Evolutionary conservation across 2,888 invertebrate species (phyloP).

Genomic region (Zootermopsis nevadensis): DNA sequence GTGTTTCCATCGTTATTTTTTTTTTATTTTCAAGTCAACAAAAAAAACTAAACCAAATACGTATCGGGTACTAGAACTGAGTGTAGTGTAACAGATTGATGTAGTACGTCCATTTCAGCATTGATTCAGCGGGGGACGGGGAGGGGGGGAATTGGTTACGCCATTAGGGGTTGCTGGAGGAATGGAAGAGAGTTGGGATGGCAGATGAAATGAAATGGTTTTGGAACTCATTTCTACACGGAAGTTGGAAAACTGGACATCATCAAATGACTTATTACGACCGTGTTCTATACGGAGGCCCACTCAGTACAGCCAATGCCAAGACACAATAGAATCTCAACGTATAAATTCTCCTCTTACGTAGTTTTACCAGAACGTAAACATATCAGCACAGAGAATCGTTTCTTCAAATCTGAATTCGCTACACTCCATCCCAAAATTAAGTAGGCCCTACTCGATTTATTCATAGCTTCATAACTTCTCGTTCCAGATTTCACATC

Average conservation of each 20-base stretch:
- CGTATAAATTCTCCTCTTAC: not conserved
- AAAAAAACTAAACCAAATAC: slow-evolving; percentile 36
- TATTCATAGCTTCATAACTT: too few species aligned
- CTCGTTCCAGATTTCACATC: too few species aligned
- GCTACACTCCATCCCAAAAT: too few species aligned
- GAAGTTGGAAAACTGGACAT: slow-evolving; percentile 50
- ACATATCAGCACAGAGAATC: too few species aligned
- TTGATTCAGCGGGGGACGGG: slow-evolving; percentile 20
- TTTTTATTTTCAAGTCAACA: slow-evolving; percentile 27
- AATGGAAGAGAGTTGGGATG: slow-evolving; percentile 11
- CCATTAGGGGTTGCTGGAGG: slow-evolving; percentile 32
- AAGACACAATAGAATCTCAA: slow-evolving; percentile 22
- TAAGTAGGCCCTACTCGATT: too few species aligned
- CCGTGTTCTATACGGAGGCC: slow-evolving; percentile 14
- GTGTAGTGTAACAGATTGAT: slow-evolving; percentile 39
- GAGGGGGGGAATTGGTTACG: slow-evolving; percentile 18
- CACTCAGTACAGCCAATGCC: not conserved
- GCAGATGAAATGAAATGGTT: slow-evolving; percentile 48
- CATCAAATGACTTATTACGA: slow-evolving; percentile 50
- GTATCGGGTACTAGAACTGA: slow-evolving; percentile 24
- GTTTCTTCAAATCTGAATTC: too few species aligned
- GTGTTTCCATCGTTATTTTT: not conserved
- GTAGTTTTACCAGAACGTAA: too few species aligned
- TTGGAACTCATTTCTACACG: slow-evolving; percentile 49
- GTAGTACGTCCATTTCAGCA: slow-evolving; percentile 35